phyloP scores from a whole-genome alignment of 1,140 invertebrate species.

The Aphaenogaster rudis region DNA sequence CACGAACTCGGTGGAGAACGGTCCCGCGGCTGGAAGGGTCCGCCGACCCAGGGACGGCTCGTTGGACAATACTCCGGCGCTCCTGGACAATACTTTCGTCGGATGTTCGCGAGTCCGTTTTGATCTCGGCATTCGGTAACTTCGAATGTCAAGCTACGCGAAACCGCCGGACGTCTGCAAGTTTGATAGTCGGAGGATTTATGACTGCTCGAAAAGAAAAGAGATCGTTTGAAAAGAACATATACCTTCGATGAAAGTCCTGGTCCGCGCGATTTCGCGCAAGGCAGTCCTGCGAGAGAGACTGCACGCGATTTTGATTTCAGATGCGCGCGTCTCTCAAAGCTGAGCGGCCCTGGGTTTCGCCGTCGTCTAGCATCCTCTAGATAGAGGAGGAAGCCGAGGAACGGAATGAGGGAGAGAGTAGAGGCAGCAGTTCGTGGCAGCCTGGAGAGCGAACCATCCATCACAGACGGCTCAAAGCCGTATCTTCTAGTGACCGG shows the following conservation, averaged over 20 bases:
- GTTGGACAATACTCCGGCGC: constrained; percentile 31
- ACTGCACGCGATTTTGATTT: constrained; percentile 48
- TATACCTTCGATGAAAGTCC: not conserved
- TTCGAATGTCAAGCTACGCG: not conserved
- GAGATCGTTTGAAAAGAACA: not conserved
- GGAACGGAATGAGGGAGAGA: constrained; percentile 62
- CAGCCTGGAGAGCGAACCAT: constrained; percentile 82
- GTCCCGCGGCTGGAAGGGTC: constrained; percentile 74
- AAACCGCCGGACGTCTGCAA: not conserved
- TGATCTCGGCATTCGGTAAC: not conserved
- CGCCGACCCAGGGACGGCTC: constrained; percentile 74
- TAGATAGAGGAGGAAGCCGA: constrained; percentile 63
- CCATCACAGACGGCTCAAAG: constrained; percentile 86
- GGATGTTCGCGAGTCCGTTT: constrained; percentile 24
- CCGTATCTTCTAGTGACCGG: constrained; percentile 82
- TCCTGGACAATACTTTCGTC: constrained; percentile 33
- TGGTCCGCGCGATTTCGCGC: not conserved
- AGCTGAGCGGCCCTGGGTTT: constrained; percentile 68
- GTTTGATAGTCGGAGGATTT: not conserved
- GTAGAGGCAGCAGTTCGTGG: constrained; percentile 79
- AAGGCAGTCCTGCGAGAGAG: not conserved
- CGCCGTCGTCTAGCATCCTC: constrained; percentile 68
- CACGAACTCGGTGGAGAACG: constrained; percentile 82
- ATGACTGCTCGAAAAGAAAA: not conserved
- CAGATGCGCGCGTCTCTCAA: constrained; percentile 35